phyloP scores from a whole-genome alignment of 2,113 vertebrate species.

The Mormyrus iriodes region DNA sequence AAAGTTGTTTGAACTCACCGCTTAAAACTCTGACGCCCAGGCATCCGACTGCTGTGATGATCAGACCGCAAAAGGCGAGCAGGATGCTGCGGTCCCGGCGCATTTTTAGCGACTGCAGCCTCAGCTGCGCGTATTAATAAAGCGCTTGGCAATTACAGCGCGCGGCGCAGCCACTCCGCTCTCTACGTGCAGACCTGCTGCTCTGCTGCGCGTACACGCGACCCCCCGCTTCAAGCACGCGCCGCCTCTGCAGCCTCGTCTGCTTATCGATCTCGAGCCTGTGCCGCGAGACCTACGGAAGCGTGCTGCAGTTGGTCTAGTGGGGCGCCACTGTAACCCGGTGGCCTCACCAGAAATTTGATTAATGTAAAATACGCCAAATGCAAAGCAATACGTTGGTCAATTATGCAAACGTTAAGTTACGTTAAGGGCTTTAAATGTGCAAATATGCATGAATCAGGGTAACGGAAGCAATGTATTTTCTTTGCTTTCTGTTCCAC shows the following conservation, averaged over 20 bases:
- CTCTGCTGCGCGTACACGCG: neutral
- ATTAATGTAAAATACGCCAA: slow-evolving; percentile 24
- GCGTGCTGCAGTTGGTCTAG: slow-evolving; percentile 22
- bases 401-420: slow-evolving; percentile 20
- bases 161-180: neutral
- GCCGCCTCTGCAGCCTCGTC: neutral
- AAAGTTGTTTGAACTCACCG: slow-evolving; percentile 36
- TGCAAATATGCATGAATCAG: slow-evolving; percentile 50
- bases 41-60: slow-evolving; percentile 20
- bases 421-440: neutral
- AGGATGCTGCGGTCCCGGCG: slow-evolving; percentile 20
- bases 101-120: slow-evolving; percentile 23
- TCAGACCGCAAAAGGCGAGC: slow-evolving; percentile 27
- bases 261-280: slow-evolving; percentile 16
- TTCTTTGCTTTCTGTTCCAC: neutral
- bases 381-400: neutral
- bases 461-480: slow-evolving; percentile 69
- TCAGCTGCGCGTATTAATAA: neutral
- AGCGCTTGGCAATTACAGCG: slow-evolving; percentile 6
- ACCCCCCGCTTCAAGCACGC: neutral
- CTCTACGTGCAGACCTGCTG: neutral
- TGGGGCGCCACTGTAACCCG: slow-evolving; percentile 25
- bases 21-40: slow-evolving; percentile 40
- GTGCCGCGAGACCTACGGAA: neutral
- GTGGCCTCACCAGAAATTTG: slow-evolving; percentile 19